Evolutionary conservation across 2,888 invertebrate genomes (phyloP).

Genomic region (Lasioglossum calceatum): DNA sequence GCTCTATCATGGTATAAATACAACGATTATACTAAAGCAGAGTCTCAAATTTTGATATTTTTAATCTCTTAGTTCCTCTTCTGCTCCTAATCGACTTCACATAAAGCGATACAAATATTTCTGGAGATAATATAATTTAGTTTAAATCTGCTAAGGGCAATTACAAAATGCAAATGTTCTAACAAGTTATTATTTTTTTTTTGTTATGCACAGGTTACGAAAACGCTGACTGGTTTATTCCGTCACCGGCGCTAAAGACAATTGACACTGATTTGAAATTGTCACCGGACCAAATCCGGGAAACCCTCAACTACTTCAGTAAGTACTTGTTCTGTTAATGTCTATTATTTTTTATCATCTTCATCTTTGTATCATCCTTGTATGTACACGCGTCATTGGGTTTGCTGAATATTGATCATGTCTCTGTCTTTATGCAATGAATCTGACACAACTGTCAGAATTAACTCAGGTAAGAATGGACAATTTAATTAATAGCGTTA

Average conservation of each 20-base stretch:
- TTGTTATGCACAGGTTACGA: constrained; percentile 89
- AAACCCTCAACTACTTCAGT: constrained; percentile 99
- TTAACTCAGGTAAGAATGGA: neutral
- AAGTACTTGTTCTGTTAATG: constrained; percentile 86
- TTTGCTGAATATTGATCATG: neutral
- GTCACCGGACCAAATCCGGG: constrained; percentile 97
- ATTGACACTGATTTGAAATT: constrained; percentile 91
- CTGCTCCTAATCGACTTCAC: neutral
- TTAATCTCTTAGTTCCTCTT: neutral
- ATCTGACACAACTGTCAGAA: neutral
- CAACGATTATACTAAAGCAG: neutral
- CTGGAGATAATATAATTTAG: neutral
- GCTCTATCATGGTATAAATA: neutral
- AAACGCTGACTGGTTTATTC: constrained; percentile 97
- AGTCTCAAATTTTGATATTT: neutral
- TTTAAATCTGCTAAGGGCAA: neutral
- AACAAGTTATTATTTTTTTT: constrained; percentile 8
- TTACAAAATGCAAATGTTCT: neutral
- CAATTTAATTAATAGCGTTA: neutral
- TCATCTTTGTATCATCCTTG: neutral
- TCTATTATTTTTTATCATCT: constrained; percentile 30
- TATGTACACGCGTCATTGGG: neutral
- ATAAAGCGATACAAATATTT: neutral
- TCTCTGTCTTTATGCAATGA: neutral
- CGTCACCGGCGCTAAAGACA: constrained; percentile 92